Conservation (phyloP, 2,888 invertebrate species). For the Agrochola macilenta region DNA sequence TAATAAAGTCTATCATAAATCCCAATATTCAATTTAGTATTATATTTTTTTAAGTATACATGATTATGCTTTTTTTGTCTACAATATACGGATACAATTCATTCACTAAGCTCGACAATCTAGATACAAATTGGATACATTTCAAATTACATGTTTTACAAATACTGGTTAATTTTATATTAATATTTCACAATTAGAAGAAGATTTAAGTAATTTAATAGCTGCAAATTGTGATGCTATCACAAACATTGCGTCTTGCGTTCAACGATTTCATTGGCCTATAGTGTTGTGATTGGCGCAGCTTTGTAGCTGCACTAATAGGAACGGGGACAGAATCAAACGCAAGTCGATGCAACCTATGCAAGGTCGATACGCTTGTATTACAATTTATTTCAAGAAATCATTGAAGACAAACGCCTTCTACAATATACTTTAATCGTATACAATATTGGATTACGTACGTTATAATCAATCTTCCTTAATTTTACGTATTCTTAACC, state of each 20-base stretch:
- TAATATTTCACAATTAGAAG: constrained; percentile 27
- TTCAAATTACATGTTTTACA: constrained; percentile 10
- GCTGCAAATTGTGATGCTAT: constrained; percentile 29
- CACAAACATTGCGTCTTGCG: neutral
- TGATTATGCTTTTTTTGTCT: constrained; percentile 46
- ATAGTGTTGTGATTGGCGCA: neutral
- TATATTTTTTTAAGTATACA: constrained; percentile 32
- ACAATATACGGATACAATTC: constrained; percentile 28
- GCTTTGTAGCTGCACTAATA: constrained; percentile 3
- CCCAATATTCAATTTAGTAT: constrained; percentile 43
- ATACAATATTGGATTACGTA: constrained; percentile 32
- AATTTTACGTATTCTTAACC: constrained; percentile 25
- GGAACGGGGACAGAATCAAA: neutral
- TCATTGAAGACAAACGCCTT: neutral
- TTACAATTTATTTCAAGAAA: constrained; percentile 9
- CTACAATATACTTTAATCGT: constrained; percentile 18
- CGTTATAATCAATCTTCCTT: constrained; percentile 4
- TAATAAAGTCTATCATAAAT: constrained; percentile 50
- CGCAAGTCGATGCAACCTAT: neutral
- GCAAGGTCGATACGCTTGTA: too few species aligned
- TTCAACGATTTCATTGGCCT: constrained; percentile 20
- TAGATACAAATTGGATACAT: constrained; percentile 16
- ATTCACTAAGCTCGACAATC: constrained; percentile 26
- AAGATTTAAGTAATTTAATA: constrained; percentile 17
- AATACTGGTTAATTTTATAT: constrained; percentile 41